phyloP scores from a whole-genome alignment of 2,888 invertebrate species.

The Drosophila falleni region DNA sequence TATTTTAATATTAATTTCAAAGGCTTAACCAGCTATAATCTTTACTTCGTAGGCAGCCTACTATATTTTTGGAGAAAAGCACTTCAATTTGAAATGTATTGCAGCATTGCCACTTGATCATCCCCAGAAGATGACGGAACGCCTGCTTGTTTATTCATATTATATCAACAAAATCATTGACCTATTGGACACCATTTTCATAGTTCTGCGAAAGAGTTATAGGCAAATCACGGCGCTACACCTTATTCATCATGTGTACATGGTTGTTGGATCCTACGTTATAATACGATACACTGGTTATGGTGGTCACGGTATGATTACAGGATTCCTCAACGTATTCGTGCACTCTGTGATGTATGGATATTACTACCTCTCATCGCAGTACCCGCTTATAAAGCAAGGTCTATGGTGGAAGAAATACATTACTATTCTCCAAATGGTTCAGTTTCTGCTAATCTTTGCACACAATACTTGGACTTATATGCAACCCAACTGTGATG shows the following conservation, averaged over 20 bases:
- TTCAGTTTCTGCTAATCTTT: constrained; percentile 87
- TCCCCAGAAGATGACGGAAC: constrained; percentile 34
- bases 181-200: constrained; percentile 63
- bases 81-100: constrained; percentile 32
- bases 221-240: constrained; percentile 62
- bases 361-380: constrained; percentile 91
- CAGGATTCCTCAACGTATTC: constrained; percentile 90
- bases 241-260: constrained; percentile 61
- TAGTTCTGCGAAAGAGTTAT: constrained; percentile 66
- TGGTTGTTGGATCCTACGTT: constrained; percentile 28
- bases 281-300: constrained; percentile 85
- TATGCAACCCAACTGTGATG: constrained; percentile 40
- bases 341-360: constrained; percentile 94
- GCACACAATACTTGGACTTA: constrained; percentile 32
- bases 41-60: background rate
- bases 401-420: constrained; percentile 91
- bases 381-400: constrained; percentile 89
- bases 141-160: constrained; percentile 30
- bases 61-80: background rate
- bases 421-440: constrained; percentile 92
- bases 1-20: background rate
- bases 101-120: constrained; percentile 25
- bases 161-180: constrained; percentile 53
- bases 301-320: constrained; percentile 89
- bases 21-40: background rate